phyloP scores from a whole-genome alignment of 2,113 vertebrate genomes.

The Lichenostomus cassidix region DNA sequence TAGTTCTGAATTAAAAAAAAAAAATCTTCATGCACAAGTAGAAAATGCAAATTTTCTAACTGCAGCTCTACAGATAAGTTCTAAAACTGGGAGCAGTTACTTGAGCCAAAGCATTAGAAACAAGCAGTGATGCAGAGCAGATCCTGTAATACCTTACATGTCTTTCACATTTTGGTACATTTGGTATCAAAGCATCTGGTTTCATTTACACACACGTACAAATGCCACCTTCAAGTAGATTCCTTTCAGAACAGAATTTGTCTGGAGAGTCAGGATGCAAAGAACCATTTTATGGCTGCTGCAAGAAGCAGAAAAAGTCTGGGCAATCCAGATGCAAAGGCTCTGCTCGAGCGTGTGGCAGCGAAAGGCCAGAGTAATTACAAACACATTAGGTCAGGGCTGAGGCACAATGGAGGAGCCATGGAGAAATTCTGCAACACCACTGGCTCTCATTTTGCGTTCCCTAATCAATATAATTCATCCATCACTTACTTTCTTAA shows the following conservation, averaged over 20 bases:
- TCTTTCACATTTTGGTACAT: neutral
- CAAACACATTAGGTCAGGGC: neutral
- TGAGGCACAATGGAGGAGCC: neutral
- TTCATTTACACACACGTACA: neutral
- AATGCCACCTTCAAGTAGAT: neutral
- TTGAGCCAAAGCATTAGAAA: neutral
- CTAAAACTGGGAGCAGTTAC: neutral
- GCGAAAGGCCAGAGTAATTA: neutral
- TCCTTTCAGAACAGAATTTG: neutral
- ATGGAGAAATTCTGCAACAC: slow-evolving; percentile 22
- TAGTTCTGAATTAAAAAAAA: neutral
- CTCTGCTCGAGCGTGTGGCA: neutral
- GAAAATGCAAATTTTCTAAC: neutral
- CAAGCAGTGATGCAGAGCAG: neutral
- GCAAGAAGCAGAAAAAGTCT: neutral
- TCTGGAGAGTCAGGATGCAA: neutral
- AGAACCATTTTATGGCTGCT: neutral
- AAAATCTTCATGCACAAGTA: neutral
- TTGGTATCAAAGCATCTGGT: neutral
- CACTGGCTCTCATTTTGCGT: neutral
- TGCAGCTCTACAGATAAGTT: neutral
- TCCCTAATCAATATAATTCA: slow-evolving; percentile 53
- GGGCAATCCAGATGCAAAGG: neutral
- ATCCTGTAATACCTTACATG: neutral
- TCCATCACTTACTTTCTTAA: slow-evolving; percentile 51